Conservation (phyloP, 2,797 vertebrate species). For the Pyrrhura leucotis region DNA sequence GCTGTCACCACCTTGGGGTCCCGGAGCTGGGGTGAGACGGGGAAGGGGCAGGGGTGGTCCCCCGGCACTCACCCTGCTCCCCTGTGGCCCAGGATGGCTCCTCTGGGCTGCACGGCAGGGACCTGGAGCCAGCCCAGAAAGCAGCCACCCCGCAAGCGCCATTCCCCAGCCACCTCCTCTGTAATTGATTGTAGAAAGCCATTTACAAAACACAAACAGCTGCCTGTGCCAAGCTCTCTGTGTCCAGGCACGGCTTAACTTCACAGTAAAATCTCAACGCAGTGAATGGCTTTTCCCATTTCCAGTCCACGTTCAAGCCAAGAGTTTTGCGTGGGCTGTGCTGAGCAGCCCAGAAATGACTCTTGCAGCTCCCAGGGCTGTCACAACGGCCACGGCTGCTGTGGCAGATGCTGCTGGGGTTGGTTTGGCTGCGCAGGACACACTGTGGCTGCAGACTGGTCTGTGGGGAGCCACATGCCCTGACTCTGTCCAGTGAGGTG, state of each 20-base stretch:
- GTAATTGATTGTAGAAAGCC: constrained; percentile 43
- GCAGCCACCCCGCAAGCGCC: neutral
- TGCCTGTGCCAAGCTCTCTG: neutral
- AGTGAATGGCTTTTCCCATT: constrained; percentile 11
- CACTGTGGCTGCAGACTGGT: neutral
- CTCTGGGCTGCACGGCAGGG: neutral
- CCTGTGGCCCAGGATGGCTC: neutral
- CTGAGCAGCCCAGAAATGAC: neutral
- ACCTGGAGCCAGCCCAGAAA: neutral
- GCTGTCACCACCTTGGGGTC: neutral
- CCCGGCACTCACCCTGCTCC: neutral
- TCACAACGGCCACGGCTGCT: rapidly evolving
- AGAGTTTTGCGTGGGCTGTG: neutral
- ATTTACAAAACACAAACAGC: constrained; percentile 13
- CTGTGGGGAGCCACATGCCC: neutral
- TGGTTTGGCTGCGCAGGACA: rapidly evolving
- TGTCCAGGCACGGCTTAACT: constrained; percentile 37
- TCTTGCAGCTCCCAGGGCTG: neutral
- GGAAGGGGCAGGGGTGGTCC: neutral
- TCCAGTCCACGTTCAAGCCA: neutral
- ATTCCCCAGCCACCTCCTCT: neutral
- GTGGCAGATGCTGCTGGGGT: neutral
- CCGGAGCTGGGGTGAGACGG: neutral
- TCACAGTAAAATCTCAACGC: constrained; percentile 23
- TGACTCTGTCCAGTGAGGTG: neutral